Percentiles rank a stretch among this genome's conserved stretches.
phyloP scores from a whole-genome alignment of 2,797 vertebrate genomes.

The Halcyon leucocephala region DNA sequence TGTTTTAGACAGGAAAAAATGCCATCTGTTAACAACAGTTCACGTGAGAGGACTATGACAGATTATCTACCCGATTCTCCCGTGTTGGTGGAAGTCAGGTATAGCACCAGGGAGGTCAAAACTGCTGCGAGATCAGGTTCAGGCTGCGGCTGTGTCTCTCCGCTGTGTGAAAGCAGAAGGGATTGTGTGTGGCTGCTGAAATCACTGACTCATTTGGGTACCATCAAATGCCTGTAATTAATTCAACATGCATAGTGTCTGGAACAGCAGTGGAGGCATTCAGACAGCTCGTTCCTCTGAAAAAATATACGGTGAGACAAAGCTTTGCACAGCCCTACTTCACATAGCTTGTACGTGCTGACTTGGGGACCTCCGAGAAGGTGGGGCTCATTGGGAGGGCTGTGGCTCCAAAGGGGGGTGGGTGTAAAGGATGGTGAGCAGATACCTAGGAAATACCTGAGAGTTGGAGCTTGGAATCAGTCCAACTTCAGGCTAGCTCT shows the following conservation, averaged over 20 bases:
- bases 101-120: neutral
- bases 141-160: neutral
- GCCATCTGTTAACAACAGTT: neutral
- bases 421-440: neutral
- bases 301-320: slow-evolving; percentile 4
- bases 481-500: neutral
- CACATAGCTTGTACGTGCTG: neutral
- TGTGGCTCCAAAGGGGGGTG: neutral
- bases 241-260: slow-evolving; percentile 26
- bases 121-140: neutral
- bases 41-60: neutral
- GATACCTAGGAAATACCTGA: neutral
- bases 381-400: neutral
- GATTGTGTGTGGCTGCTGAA: neutral
- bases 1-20: slow-evolving; percentile 15
- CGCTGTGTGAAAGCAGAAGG: neutral
- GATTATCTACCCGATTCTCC: neutral
- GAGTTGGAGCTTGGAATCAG: neutral
- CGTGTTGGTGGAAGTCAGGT: neutral
- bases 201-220: slow-evolving; percentile 27
- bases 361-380: neutral
- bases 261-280: slow-evolving; percentile 17
- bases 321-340: neutral
- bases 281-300: slow-evolving; percentile 29
- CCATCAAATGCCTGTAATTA: slow-evolving; percentile 23